phyloP scores from a whole-genome alignment of 2,888 invertebrate species.

The Scaptodrosophila latifasciaeformis region DNA sequence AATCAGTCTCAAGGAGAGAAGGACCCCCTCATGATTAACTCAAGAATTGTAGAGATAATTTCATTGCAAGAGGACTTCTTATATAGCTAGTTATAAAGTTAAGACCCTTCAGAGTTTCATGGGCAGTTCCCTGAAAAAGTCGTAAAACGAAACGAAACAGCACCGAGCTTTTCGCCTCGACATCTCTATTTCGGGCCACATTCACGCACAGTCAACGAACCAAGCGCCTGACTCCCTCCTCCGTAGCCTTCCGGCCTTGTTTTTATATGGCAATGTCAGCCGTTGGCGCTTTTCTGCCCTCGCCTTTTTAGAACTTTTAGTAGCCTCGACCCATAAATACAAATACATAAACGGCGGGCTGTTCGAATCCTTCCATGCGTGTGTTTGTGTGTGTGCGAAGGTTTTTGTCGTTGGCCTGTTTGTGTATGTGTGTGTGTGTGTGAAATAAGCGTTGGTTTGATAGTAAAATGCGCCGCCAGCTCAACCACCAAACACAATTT shows the following conservation, averaged over 20 bases:
- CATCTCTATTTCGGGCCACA: no score
- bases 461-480: slow-evolving; percentile 34
- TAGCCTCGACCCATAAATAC: slow-evolving; percentile 67
- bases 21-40: no score
- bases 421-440: slow-evolving; percentile 12
- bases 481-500: slow-evolving; percentile 42
- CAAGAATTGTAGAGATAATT: no score
- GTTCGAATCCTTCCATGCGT: slow-evolving; percentile 22
- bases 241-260: slow-evolving; percentile 9
- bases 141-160: no score
- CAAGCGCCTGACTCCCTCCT: slow-evolving; percentile 9
- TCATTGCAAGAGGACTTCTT: no score
- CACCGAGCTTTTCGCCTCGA: no score
- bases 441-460: slow-evolving; percentile 4
- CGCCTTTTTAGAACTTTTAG: slow-evolving; percentile 41
- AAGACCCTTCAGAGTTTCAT: no score
- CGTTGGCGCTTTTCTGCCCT: slow-evolving; percentile 29
- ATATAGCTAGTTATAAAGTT: no score
- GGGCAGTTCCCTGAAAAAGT: no score
- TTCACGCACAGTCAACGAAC: slow-evolving; percentile 35
- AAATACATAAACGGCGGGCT: slow-evolving; percentile 10
- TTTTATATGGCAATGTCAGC: slow-evolving; percentile 7
- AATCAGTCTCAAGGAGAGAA: no score
- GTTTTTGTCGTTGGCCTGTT: slow-evolving; percentile 4
- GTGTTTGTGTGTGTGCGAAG: slow-evolving; percentile 2